These are phyloP conservation scores for Brachyopa scutellaris DNA, from an alignment of 2,888 invertebrate species.

Conservation along the genomic window DNA sequence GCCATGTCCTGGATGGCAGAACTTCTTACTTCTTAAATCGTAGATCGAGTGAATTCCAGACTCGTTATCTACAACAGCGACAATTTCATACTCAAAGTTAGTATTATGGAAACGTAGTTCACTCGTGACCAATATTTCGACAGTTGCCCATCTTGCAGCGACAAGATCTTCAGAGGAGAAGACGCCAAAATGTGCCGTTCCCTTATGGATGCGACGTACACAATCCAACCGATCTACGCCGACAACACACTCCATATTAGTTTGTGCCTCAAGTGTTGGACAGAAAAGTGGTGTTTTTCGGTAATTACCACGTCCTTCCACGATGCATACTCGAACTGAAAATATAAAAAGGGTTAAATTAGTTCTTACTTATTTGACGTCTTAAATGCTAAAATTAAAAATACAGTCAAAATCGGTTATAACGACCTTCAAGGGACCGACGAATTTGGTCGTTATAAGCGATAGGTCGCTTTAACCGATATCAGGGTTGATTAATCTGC, in stretches of 20 bases:
- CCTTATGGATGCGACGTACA: conserved; percentile 88
- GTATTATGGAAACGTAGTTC: conserved; percentile 85
- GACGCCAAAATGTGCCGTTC: conserved; percentile 92
- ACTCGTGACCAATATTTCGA: conserved; percentile 87
- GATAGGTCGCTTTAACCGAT: no score
- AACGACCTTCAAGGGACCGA: no score
- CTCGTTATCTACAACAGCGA: conserved; percentile 86
- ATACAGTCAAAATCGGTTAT: no score
- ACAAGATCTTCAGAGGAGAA: conserved; percentile 93
- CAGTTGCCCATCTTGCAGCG: conserved; percentile 86
- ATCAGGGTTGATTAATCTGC: no score
- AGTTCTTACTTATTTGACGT: not conserved
- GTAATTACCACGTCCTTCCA: conserved; percentile 85
- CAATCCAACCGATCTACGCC: conserved; percentile 91
- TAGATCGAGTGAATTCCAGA: conserved; percentile 84
- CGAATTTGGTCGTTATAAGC: no score
- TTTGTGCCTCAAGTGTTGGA: conserved; percentile 84
- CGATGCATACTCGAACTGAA: conserved; percentile 88
- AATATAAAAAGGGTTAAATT: conserved; percentile 78
- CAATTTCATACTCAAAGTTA: conserved; percentile 85
- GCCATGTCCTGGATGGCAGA: conserved; percentile 93
- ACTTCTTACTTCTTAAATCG: conserved; percentile 86
- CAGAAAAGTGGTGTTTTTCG: conserved; percentile 86
- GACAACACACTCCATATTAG: conserved; percentile 87
- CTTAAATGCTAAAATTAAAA: no score